Evolutionary conservation across 2,113 vertebrate species (phyloP), one percentile per base, ranked within the genome.

Genomic region (Cygnus buccinator): DNA sequence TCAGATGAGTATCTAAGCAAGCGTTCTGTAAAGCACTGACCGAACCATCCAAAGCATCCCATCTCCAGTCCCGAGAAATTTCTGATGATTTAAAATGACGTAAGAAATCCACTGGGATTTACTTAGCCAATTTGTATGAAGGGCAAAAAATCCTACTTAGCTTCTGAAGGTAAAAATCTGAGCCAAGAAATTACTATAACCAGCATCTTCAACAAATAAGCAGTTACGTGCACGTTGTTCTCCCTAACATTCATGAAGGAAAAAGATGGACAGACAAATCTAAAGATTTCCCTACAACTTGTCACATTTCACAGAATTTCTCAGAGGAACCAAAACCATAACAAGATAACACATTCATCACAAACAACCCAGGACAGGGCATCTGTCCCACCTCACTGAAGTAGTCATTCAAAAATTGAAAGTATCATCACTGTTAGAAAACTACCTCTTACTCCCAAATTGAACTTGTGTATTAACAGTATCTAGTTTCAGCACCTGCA

Each of bases 11-110:
- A 6, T 8, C 11, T 13, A 35, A 29, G 16, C 29, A 74, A 72
- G 16, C 14, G 23, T 86, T 29, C 43, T 35, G 3, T 7, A 28
- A 65, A 76, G 22, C 39, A 70, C 26, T 6, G 15, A 9, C 8
- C 0, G 0, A 75, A 35, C 20, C 10, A 33, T 19, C 37, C 7
- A 1, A 58, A 71, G n/a, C 13, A 28, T 10, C 2, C 2, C n/a
- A 81, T 13, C 57, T 75, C 41, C 12, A 39, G 31, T 8, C 39
- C 41, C 54, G 6, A 0, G 3, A 20, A 33, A 8, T 6, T 80
- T 70, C 59, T 61, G 39, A 23, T 10, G 12, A 13, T 39, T 90
- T 73, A 41, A 65, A 80, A 71, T 37, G 19, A 44, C 1, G 0
- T 9, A 26, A 58, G 54, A 75, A 87, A 88, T 31, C 23, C 71